These are phyloP conservation scores for Morpho helenor DNA, from an alignment of 2,888 invertebrate genomes.

Conservation along the genomic window DNA sequence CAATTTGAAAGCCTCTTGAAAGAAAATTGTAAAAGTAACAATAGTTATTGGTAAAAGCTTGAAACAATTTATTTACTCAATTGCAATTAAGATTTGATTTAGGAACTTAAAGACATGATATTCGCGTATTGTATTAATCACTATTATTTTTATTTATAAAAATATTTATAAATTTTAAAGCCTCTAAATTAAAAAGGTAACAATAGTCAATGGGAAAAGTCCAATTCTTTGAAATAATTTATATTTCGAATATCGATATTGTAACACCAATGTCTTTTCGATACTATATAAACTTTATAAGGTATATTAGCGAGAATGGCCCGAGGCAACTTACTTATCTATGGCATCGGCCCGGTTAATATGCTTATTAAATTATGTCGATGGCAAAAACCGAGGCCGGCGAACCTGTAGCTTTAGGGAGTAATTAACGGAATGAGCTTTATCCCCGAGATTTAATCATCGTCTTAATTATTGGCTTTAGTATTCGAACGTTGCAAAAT, in stretches of 20 bases:
- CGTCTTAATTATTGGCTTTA: slow-evolving; percentile 68
- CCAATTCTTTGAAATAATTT: not conserved
- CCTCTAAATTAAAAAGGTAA: not conserved
- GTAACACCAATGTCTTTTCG: slow-evolving; percentile 1
- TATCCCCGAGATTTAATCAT: slow-evolving; percentile 71
- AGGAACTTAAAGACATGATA: too few species aligned
- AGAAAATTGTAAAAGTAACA: not conserved
- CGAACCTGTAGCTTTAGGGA: slow-evolving; percentile 75
- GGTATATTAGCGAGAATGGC: slow-evolving; percentile 62
- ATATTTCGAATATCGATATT: not conserved
- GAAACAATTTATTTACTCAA: not conserved
- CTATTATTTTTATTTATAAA: too few species aligned
- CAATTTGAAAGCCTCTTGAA: too few species aligned
- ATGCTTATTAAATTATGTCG: slow-evolving; percentile 76
- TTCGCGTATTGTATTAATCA: too few species aligned
- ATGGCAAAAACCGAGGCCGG: slow-evolving; percentile 65
- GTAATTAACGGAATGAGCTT: slow-evolving; percentile 75
- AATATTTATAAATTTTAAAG: too few species aligned
- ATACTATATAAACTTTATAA: slow-evolving; percentile 48
- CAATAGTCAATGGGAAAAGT: not conserved
- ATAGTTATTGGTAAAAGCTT: not conserved
- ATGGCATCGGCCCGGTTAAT: slow-evolving; percentile 71
- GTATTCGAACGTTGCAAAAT: slow-evolving; percentile 39
- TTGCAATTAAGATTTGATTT: too few species aligned
- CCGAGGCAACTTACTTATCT: slow-evolving; percentile 61